Percentiles rank a stretch among this genome's conserved stretches.
These are phyloP conservation scores for Gymnodraco acuticeps DNA, from an alignment of 2,797 vertebrate species.

Conservation along the genomic window DNA sequence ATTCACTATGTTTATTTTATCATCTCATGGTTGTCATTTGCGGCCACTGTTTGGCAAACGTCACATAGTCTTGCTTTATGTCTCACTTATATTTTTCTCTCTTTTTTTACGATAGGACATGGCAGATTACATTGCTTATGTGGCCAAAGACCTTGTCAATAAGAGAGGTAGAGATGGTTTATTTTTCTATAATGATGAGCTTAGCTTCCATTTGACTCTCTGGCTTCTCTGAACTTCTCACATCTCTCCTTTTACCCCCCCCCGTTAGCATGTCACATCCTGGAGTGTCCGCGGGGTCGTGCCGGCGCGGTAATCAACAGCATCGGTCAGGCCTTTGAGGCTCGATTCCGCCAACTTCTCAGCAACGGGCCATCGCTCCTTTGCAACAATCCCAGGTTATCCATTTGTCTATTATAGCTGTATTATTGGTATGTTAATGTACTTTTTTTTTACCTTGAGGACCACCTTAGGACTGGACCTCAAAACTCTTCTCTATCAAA, in stretches of 20 bases:
- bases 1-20: not conserved
- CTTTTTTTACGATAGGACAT: conserved; percentile 86
- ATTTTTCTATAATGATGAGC: not conserved
- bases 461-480: too few relatives aligned
- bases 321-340: conserved; percentile 94
- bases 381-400: conserved; percentile 87
- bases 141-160: conserved; percentile 93
- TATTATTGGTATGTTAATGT: not conserved
- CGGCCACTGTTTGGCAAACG: not conserved
- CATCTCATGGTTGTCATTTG: too few relatives aligned
- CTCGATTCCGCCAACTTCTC: conserved; percentile 92
- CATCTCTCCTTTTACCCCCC: conserved; percentile 11
- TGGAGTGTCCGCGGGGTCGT: conserved; percentile 89
- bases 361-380: conserved; percentile 85
- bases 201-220: not conserved
- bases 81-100: not conserved
- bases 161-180: conserved; percentile 88
- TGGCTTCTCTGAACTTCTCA: not conserved
- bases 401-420: not conserved
- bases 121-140: conserved; percentile 93
- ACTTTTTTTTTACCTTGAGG: too few relatives aligned
- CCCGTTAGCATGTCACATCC: conserved; percentile 91
- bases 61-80: not conserved
- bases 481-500: too few relatives aligned
- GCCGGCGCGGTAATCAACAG: conserved; percentile 91